These are phyloP conservation scores for Peromyscus polionotus DNA, from an alignment of 2,113 vertebrate species.

Conservation along the genomic window DNA sequence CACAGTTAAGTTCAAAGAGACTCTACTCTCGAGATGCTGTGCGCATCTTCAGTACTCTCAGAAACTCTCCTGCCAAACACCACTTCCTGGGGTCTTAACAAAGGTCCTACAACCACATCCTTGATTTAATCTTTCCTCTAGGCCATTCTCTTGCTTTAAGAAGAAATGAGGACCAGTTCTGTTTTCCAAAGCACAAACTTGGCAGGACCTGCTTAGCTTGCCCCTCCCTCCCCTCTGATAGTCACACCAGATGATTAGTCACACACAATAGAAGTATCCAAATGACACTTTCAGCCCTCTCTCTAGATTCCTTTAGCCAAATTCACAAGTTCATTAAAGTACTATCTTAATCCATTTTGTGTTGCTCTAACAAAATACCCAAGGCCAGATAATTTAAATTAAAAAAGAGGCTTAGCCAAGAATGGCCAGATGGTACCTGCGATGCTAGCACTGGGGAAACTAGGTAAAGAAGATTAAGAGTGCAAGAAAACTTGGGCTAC, in stretches of 20 bases:
- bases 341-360: no score
- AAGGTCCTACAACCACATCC: background rate
- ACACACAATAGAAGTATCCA: background rate
- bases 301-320: constrained; percentile 3
- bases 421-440: background rate
- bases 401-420: no score
- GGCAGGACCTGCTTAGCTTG: background rate
- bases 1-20: background rate
- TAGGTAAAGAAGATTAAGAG: no score
- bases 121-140: background rate
- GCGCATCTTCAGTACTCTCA: background rate
- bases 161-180: background rate
- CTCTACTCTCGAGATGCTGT: background rate
- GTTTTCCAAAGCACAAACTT: background rate
- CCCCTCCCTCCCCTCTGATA: background rate
- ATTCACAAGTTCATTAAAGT: background rate
- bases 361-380: no score
- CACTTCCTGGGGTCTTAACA: background rate
- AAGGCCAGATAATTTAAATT: no score
- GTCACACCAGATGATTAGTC: background rate
- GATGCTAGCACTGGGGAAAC: background rate
- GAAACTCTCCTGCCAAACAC: background rate
- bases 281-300: background rate
- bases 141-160: background rate
- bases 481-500: background rate